Conservation (phyloP, 2,888 invertebrate genomes). For the Eupelmus urozonus region DNA sequence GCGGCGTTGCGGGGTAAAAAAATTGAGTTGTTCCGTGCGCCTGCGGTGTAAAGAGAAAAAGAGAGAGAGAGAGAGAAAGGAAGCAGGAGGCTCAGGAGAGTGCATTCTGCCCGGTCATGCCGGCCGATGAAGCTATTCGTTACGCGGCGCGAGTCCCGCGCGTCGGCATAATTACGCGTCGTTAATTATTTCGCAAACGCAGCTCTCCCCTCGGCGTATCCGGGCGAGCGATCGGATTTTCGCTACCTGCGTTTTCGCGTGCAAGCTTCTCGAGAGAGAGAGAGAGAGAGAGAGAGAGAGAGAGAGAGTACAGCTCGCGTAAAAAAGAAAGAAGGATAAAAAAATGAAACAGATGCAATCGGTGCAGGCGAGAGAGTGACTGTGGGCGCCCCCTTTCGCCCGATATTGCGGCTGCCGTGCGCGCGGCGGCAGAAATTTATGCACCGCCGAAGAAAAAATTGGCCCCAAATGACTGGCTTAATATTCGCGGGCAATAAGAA, state of each 20-base stretch:
- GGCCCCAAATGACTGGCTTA: slow-evolving; percentile 52
- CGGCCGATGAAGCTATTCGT: slow-evolving; percentile 64
- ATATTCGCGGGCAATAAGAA: slow-evolving; percentile 51
- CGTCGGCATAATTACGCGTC: slow-evolving; percentile 58
- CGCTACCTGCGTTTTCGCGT: too few species aligned
- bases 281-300: too few species aligned
- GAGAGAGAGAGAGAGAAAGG: slow-evolving; percentile 5
- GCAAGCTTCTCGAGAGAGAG: too few species aligned
- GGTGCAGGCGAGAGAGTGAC: too few species aligned
- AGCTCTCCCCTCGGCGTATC: neutral
- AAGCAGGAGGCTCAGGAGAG: neutral
- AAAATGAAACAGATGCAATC: too few species aligned
- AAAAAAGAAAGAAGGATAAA: too few species aligned
- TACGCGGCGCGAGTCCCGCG: slow-evolving; percentile 45
- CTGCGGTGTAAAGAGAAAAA: slow-evolving; percentile 3
- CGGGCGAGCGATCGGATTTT: too few species aligned
- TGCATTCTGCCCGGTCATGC: slow-evolving; percentile 62
- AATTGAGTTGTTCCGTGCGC: slow-evolving; percentile 55
- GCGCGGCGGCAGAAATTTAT: slow-evolving; percentile 38
- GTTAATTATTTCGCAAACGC: slow-evolving; percentile 61
- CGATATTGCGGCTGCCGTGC: neutral
- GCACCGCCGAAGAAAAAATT: slow-evolving; percentile 43
- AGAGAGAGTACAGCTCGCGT: too few species aligned
- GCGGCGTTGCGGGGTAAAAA: slow-evolving; percentile 22
- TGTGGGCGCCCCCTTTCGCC: neutral